A percentile compares a stretch with the other conserved stretches of the same genome.
These are phyloP conservation scores for Orussus abietinus DNA, from an alignment of 1,140 invertebrate species.

Conservation along the genomic window DNA sequence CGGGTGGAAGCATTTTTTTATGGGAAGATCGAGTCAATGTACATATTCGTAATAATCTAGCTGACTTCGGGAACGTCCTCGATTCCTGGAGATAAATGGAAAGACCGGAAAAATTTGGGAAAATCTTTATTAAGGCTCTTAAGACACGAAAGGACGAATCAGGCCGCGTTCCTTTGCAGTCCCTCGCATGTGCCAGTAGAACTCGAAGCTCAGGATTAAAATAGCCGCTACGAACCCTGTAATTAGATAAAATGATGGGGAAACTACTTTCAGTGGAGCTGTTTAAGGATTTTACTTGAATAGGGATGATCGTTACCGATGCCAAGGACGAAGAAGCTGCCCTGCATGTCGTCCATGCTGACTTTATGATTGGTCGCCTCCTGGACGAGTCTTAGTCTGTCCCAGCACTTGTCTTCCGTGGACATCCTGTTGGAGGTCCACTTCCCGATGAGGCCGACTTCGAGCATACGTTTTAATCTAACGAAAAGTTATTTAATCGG, in stretches of 20 bases:
- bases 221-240: slow-evolving; percentile 56
- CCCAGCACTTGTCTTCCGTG: slow-evolving; percentile 75
- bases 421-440: slow-evolving; percentile 78
- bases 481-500: slow-evolving; percentile 6
- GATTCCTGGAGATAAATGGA: too few relatives aligned
- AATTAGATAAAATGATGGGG: slow-evolving; percentile 17
- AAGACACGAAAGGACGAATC: slow-evolving; percentile 60
- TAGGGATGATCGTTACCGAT: slow-evolving; percentile 58
- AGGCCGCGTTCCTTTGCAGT: slow-evolving; percentile 51
- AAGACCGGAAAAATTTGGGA: too few relatives aligned
- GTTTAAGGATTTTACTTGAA: neutral
- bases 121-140: too few relatives aligned
- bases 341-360: slow-evolving; percentile 84
- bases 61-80: too few relatives aligned
- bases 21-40: too few relatives aligned
- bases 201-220: slow-evolving; percentile 57
- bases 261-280: slow-evolving; percentile 1
- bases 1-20: too few relatives aligned
- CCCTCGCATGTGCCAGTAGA: slow-evolving; percentile 51
- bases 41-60: too few relatives aligned
- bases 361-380: slow-evolving; percentile 80
- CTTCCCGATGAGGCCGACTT: slow-evolving; percentile 78
- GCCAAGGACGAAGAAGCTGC: slow-evolving; percentile 77
- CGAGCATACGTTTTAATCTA: slow-evolving; percentile 74
- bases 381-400: slow-evolving; percentile 53